Percentiles rank a stretch among this genome's conserved stretches.
phyloP scores from a whole-genome alignment of 1,140 invertebrate genomes.

The Melanaphis sacchari region DNA sequence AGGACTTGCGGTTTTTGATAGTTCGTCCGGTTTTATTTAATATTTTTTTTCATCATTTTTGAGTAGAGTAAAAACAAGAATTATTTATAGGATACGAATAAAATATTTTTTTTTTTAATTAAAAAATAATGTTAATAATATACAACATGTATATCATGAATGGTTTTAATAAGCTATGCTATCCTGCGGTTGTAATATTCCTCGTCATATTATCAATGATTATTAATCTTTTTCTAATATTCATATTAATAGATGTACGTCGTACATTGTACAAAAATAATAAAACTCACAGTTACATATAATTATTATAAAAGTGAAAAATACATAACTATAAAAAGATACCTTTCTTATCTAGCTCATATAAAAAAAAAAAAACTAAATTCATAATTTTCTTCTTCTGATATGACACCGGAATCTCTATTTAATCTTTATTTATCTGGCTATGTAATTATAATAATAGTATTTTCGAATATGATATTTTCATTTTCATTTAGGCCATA shows the following conservation, averaged over 20 bases:
- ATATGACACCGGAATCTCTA: too few species aligned
- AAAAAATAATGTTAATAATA: not conserved
- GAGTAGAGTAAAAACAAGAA: not conserved
- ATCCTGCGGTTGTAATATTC: too few species aligned
- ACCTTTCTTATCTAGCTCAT: not conserved
- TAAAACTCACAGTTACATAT: not conserved
- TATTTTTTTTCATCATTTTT: not conserved
- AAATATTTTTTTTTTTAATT: not conserved
- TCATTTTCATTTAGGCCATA: too few species aligned
- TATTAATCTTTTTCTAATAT: too few species aligned
- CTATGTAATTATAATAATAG: too few species aligned
- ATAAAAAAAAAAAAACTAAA: not conserved
- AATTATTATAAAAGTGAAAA: not conserved
- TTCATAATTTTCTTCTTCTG: not conserved
- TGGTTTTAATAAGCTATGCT: too few species aligned
- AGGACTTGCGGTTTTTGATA: not conserved
- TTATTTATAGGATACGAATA: not conserved
- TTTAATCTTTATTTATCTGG: too few species aligned
- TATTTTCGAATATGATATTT: too few species aligned
- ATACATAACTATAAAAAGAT: not conserved
- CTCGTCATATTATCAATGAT: not conserved
- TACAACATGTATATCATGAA: too few species aligned
- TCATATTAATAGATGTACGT: too few species aligned
- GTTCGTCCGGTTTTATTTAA: not conserved
- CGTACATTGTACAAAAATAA: too few species aligned